Base-by-base conservation (phyloP, 2,113 vertebrate species). In the Cochlearius cochlearius region DNA sequence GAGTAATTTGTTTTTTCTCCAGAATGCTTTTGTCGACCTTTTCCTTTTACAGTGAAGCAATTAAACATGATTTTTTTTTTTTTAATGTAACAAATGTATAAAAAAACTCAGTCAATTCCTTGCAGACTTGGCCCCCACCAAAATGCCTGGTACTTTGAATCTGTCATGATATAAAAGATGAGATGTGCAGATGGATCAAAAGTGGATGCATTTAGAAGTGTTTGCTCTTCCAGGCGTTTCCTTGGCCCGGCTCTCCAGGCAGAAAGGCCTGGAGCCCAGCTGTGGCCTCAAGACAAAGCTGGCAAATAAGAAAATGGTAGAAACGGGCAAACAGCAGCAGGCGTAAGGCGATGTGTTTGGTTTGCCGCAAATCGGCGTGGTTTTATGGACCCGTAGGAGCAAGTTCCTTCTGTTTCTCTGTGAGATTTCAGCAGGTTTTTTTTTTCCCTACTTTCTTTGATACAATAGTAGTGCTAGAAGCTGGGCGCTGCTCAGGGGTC, bases 101-200 rank as follows among this genome's bases (percentile, higher is more conserved):
- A 50, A 67, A 74, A 75, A 63, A 26, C 43, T 49, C n/a, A 5
- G 20, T 39, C 39, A 7, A 1, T 68, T 83, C 67, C 58, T 72
- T 1, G 0, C 18, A 62, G 36, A 43, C 45, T 27, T 49, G 12
- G 3, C 9, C 6, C 12, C 22, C 41, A 43, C 7, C 39, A 47
- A 25, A 67, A 49, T 15, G 11, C 27, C n/a, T 29, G 2, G 21
- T 68, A 6, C 53, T 68, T 77, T 58, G 58, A 52, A 76, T 53
- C 20, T 68, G 41, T 36, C 18, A 7, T 26, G 32, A 43, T 43
- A 16, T 8, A 41, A 52, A 75, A 83, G 43, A 10, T 5, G 27
- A 53, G 55, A 11, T 38, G 8, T 39, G 64, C 25, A 69, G 64
- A 19, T 0, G 4, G n/a, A 55, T 68, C 18, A 49, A 23, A 77